These are phyloP conservation scores for Capitulum mitella DNA, from an alignment of 2,888 invertebrate genomes.

Conservation along the genomic window DNA sequence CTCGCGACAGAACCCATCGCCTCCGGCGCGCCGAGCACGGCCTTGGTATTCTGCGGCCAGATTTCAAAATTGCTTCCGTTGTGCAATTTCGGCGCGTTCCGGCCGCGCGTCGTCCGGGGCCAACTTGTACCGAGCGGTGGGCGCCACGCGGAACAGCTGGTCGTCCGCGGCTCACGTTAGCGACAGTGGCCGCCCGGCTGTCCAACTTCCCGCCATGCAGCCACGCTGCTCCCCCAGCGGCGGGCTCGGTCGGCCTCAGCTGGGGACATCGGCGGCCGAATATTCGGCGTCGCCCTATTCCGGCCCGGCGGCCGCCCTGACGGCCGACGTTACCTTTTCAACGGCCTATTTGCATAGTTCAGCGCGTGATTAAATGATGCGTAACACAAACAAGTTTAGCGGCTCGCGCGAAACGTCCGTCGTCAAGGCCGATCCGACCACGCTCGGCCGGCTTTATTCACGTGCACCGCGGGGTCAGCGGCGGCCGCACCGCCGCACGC, in stretches of 20 bases:
- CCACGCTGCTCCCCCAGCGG: no score
- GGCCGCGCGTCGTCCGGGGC: no score
- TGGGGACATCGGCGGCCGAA: neutral
- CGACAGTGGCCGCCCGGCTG: neutral
- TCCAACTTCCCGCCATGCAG: neutral
- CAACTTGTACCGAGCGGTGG: no score
- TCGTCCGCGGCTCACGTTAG: neutral
- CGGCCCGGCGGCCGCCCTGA: neutral
- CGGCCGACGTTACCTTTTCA: neutral
- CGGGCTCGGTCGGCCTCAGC: no score
- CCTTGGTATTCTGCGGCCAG: no score
- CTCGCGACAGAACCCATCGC: no score
- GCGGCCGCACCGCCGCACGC: no score
- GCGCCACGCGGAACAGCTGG: no score
- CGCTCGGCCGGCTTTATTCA: neutral
- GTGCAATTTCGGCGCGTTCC: no score
- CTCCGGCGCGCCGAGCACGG: no score
- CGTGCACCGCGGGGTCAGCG: no score
- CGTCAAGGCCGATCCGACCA: neutral
- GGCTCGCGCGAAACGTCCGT: neutral
- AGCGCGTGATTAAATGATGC: neutral
- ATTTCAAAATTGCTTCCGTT: no score
- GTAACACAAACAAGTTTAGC: conserved; percentile 12
- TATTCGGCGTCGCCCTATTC: neutral
- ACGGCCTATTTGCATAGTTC: neutral